Conservation (phyloP, 2,113 vertebrate species). For the Macaca mulatta region DNA sequence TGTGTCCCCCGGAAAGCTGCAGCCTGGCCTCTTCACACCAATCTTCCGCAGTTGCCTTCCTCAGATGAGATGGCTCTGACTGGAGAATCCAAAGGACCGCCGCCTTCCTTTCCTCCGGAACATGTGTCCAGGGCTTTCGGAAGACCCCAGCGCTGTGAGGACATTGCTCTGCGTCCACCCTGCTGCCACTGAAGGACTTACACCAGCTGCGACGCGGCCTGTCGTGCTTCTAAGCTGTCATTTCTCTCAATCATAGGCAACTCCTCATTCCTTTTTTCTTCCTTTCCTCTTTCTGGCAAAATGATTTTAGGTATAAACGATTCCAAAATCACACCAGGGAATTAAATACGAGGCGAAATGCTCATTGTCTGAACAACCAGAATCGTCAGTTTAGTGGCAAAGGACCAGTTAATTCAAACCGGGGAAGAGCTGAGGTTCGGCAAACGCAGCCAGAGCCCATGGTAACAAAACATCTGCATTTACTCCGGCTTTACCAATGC, state of each 20-base stretch:
- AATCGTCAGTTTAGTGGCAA: background rate
- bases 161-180: fast-evolving
- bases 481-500: fast-evolving
- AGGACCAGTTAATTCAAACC: background rate
- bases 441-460: background rate
- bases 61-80: background rate
- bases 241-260: background rate
- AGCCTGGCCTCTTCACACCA: background rate
- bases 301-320: background rate
- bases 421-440: background rate
- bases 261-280: background rate
- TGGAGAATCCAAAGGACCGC: fast-evolving
- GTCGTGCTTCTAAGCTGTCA: fast-evolving
- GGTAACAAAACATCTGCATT: fast-evolving
- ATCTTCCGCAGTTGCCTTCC: background rate
- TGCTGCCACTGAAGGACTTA: fast-evolving
- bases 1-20: too few relatives aligned
- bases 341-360: background rate
- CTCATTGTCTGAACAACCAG: background rate
- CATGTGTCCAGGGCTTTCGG: fast-evolving
- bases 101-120: background rate
- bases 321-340: background rate
- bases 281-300: background rate
- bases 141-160: fast-evolving
- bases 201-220: fast-evolving